Evolutionary conservation across 2,113 vertebrate genomes (phyloP).

Genomic region (Sceloporus undulatus): DNA sequence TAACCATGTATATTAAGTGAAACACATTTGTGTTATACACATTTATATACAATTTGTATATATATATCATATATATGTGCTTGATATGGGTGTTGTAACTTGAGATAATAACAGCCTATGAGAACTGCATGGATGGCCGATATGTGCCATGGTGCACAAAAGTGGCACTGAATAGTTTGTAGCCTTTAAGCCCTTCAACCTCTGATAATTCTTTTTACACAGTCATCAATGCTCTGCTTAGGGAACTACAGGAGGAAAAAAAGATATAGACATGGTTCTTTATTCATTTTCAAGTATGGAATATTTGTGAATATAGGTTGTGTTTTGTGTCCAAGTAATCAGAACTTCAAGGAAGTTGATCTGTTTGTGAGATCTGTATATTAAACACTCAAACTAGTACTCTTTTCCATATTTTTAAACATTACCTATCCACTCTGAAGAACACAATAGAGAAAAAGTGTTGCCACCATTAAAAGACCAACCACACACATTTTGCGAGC

Average conservation of each 20-base stretch:
- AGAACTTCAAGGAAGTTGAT: not conserved
- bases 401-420: slow-evolving; percentile 33
- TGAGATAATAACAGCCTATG: too few relatives aligned
- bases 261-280: not conserved
- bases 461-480: slow-evolving; percentile 29
- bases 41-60: too few relatives aligned
- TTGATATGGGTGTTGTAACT: too few relatives aligned
- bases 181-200: too few relatives aligned
- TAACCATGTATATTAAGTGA: too few relatives aligned
- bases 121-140: too few relatives aligned
- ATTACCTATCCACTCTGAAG: slow-evolving; percentile 32
- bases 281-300: slow-evolving; percentile 42
- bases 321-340: slow-evolving; percentile 46
- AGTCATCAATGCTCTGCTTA: slow-evolving; percentile 14
- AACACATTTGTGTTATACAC: too few relatives aligned
- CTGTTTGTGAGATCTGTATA: too few relatives aligned
- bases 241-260: not conserved
- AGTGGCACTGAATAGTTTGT: too few relatives aligned
- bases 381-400: not conserved
- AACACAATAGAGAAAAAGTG: not conserved
- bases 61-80: too few relatives aligned
- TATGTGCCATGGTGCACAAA: too few relatives aligned
- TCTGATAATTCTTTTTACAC: too few relatives aligned
- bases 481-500: slow-evolving; percentile 45
- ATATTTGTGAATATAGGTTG: slow-evolving; percentile 36